These are phyloP conservation scores for Macrochelys suwanniensis DNA, from an alignment of 2,797 vertebrate genomes.

Conservation along the genomic window DNA sequence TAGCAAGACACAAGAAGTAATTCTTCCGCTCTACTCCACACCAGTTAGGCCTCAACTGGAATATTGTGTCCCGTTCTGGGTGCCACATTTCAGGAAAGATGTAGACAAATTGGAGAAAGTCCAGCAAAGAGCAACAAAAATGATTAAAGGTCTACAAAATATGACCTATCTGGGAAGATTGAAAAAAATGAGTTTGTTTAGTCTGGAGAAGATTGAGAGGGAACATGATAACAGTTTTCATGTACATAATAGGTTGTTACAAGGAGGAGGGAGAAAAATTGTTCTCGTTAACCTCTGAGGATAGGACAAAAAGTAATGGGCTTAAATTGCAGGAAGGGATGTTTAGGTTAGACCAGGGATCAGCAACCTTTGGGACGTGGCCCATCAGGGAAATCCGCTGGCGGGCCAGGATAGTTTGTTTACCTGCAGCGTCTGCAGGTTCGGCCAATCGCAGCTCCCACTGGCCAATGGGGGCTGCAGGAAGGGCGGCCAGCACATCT, in stretches of 20 bases:
- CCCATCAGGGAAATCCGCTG: too few relatives aligned
- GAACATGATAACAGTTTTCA: not conserved
- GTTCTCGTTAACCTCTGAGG: not conserved
- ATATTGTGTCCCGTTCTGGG: not conserved
- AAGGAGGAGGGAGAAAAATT: not conserved
- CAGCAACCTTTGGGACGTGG: too few relatives aligned
- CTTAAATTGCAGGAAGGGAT: not conserved
- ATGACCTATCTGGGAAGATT: not conserved
- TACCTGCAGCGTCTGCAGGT: too few relatives aligned
- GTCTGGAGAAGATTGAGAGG: not conserved
- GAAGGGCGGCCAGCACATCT: too few relatives aligned
- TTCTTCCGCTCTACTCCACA: not conserved
- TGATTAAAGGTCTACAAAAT: not conserved
- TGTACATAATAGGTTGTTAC: not conserved
- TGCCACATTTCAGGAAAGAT: not conserved
- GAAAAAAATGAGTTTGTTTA: not conserved
- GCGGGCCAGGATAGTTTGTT: too few relatives aligned
- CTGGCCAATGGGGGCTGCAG: too few relatives aligned
- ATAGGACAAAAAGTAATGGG: not conserved
- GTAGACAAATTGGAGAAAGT: not conserved
- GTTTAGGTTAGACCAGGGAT: not conserved
- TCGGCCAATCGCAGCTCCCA: too few relatives aligned
- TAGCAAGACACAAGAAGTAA: not conserved
- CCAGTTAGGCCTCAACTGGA: not conserved
- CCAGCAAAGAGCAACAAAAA: not conserved